Evolutionary conservation across 2,888 invertebrate genomes (phyloP).

Genomic region (Cerastis leucographa): DNA sequence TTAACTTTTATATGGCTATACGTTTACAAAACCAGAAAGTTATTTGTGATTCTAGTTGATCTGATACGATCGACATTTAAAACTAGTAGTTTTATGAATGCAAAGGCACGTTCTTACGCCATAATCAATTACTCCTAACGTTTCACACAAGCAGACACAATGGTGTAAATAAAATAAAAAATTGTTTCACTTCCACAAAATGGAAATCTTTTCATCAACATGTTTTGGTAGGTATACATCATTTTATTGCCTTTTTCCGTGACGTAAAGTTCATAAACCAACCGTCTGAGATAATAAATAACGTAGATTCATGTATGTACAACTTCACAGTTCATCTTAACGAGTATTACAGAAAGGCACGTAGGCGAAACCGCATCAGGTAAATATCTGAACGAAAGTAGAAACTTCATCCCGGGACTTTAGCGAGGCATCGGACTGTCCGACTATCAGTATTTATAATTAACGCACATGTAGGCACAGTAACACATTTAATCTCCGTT

Average conservation of each 20-base stretch:
- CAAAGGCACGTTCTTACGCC: background rate
- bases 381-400: conserved; percentile 16
- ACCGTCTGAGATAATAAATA: conserved; percentile 5
- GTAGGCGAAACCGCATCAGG: conserved; percentile 20
- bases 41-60: conserved; percentile 4
- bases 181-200: conserved; percentile 13
- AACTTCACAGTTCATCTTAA: conserved; percentile 20
- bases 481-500: conserved; percentile 19
- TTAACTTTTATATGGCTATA: too few relatives aligned
- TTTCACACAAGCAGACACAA: conserved; percentile 12
- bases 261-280: conserved; percentile 6
- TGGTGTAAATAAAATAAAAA: conserved; percentile 16
- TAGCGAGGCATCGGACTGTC: conserved; percentile 1
- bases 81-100: conserved; percentile 16
- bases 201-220: conserved; percentile 1
- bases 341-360: conserved; percentile 11
- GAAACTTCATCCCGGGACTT: conserved; percentile 8
- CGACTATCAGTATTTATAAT: conserved; percentile 14
- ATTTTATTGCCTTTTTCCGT: background rate
- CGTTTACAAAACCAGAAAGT: conserved; percentile 6
- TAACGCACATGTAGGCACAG: background rate
- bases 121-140: conserved; percentile 26
- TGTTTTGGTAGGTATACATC: background rate
- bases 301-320: background rate
- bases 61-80: conserved; percentile 16